Conservation (phyloP, 2,888 invertebrate species). For the Acrobasis consociella region DNA sequence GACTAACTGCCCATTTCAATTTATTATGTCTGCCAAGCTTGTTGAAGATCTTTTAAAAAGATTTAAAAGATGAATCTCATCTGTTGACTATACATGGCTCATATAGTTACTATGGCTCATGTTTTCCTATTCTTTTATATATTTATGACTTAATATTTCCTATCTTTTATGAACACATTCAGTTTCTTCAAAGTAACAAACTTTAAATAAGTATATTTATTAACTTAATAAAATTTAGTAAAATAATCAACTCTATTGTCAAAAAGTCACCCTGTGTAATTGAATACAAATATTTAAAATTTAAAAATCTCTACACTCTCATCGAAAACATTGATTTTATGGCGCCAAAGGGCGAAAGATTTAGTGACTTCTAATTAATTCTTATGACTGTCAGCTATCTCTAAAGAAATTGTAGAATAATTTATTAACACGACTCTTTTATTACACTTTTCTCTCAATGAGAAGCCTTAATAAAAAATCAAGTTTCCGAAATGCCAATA, state of each 20-base stretch:
- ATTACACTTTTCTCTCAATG: not conserved
- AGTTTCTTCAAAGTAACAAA: no score
- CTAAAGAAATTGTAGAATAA: not conserved
- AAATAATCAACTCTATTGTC: no score
- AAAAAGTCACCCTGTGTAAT: not conserved
- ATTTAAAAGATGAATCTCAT: not conserved
- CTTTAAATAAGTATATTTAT: no score
- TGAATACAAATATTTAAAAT: not conserved
- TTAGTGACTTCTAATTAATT: not conserved
- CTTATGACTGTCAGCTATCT: not conserved
- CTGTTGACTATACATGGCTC: no score
- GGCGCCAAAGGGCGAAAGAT: not conserved
- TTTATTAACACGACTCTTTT: not conserved
- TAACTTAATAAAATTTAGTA: no score
- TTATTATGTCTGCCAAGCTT: not conserved
- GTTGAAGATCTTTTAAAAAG: not conserved
- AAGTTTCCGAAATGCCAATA: not conserved
- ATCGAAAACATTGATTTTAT: not conserved
- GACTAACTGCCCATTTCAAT: not conserved
- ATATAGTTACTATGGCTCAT: no score
- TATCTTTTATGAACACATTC: no score
- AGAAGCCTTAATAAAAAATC: not conserved
- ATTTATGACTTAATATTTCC: no score
- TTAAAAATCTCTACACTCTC: not conserved
- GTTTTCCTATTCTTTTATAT: no score